These are phyloP conservation scores for Coelopa frigida DNA, from an alignment of 1,140 invertebrate species.

Conservation along the genomic window DNA sequence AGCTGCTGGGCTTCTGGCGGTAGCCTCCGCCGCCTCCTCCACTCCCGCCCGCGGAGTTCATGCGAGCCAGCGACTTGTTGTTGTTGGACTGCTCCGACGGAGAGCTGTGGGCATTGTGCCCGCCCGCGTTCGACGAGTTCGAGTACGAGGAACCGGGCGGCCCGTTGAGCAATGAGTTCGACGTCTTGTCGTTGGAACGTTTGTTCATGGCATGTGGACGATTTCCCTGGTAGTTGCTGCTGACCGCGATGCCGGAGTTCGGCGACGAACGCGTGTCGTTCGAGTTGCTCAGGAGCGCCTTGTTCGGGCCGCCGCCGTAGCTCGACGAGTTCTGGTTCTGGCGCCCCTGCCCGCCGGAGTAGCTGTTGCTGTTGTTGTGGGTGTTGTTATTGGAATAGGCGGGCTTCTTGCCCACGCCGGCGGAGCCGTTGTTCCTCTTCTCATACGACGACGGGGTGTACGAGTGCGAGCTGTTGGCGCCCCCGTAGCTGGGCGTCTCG, in stretches of 20 bases:
- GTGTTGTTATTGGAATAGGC: slow-evolving; percentile 7
- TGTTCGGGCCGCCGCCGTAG: slow-evolving; percentile 29
- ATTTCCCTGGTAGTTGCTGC: slow-evolving; percentile 8
- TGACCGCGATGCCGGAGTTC: slow-evolving; percentile 16
- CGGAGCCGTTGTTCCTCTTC: slow-evolving; percentile 30
- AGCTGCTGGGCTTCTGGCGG: slow-evolving; percentile 29
- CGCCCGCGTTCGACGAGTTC: background rate
- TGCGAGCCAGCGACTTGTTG: slow-evolving; percentile 31
- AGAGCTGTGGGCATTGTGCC: slow-evolving; percentile 4
- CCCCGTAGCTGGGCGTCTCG: slow-evolving; percentile 25
- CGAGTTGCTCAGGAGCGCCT: slow-evolving; percentile 31
- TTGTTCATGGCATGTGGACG: slow-evolving; percentile 29
- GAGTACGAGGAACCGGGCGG: slow-evolving; percentile 20
- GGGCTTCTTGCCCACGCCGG: slow-evolving; percentile 12
- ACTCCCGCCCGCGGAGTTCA: slow-evolving; percentile 23
- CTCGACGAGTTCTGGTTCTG: slow-evolving; percentile 35
- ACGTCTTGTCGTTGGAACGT: slow-evolving; percentile 25
- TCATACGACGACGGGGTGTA: slow-evolving; percentile 21
- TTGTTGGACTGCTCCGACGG: too few relatives aligned
- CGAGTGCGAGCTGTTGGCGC: slow-evolving; percentile 18
- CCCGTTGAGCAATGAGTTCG: slow-evolving; percentile 33
- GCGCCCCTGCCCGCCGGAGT: slow-evolving; percentile 7
- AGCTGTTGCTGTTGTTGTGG: slow-evolving; percentile 11
- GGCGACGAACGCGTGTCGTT: slow-evolving; percentile 38
- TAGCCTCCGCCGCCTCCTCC: background rate